Base-by-base conservation (phyloP, 2,888 invertebrate species). In the Danaus chrysippus region DNA sequence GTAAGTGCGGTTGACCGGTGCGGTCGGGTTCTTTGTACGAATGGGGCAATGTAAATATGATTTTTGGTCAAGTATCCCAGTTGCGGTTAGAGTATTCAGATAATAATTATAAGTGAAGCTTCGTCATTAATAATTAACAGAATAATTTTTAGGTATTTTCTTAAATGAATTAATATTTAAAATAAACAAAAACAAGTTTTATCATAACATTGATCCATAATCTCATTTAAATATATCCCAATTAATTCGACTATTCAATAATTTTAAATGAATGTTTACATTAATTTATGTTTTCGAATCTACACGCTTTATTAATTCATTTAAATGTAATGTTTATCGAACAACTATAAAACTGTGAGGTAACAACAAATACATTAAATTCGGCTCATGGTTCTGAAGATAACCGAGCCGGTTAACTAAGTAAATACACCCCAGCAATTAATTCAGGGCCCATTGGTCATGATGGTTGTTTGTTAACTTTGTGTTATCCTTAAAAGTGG, bases 391-490 rank as follows among this genome's bases (percentile, higher is more conserved):
- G 88, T 74, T 79, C 72, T 75, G 75, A 82, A 89, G 90, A 91
- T 91, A 91, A 88, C 86, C 77, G 74, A 73, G 72, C 68, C 79
- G 82, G 86, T 84, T 82, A 79, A 80, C 84, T 79, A 81, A 82
- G 87, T 84, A 86, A 91, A 90, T 89, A 90, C 70, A 82, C 86
- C 86, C 84, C 67, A 76, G 73, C 85, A 85, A 89, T 87, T 87
- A 89, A 87, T 84, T 84, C 82, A 76, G 86, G 89, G 85, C 81
- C 85, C 87, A 89, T 87, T 87, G 87, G 88, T 85, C 87, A 87
- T 86, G 81, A 83, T 87, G 83, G 84, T 86, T 89, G 88, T 84
- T 87, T 84, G 81, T 78, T 81, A 78, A 83, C 80, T 85, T 82
- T 72, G 74, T 75, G 76, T 71, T 66, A 70, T 64, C 67, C 70